Evolutionary conservation across 2,113 vertebrate species (phyloP).

Genomic region (Apteryx mantelli): DNA sequence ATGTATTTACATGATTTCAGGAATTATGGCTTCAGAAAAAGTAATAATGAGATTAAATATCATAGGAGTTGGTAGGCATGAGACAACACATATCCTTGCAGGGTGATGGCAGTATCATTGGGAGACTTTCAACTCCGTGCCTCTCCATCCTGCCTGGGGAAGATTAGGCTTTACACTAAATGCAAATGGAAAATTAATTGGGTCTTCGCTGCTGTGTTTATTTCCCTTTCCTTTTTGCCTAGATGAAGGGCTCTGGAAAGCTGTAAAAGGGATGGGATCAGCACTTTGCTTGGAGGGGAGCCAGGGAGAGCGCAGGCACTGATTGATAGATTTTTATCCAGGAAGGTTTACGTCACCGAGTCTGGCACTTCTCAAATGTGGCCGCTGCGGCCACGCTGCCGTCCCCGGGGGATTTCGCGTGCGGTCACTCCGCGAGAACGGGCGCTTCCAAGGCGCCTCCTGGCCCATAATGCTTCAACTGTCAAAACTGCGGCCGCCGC

Average conservation of each 20-base stretch:
- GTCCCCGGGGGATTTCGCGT: accelerated
- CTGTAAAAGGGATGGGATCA: neutral
- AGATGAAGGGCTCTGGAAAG: neutral
- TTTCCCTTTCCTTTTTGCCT: neutral
- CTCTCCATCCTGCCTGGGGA: neutral
- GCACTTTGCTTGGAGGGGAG: neutral
- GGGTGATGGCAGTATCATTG: accelerated
- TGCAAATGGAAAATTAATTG: neutral
- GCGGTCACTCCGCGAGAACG: neutral
- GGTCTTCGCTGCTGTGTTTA: neutral
- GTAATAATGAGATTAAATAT: too few relatives aligned
- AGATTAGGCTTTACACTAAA: neutral
- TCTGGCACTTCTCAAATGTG: neutral
- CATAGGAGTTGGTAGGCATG: neutral
- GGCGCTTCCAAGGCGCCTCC: neutral
- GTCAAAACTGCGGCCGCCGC: neutral
- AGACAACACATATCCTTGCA: neutral
- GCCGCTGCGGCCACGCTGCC: accelerated
- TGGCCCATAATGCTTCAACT: neutral
- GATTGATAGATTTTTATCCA: neutral
- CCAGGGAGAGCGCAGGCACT: accelerated
- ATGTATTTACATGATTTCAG: accelerated
- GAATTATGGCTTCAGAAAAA: neutral
- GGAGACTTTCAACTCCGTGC: neutral
- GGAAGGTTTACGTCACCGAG: neutral